These are phyloP conservation scores for Fregata magnificens DNA, from an alignment of 2,113 vertebrate genomes.

Conservation along the genomic window DNA sequence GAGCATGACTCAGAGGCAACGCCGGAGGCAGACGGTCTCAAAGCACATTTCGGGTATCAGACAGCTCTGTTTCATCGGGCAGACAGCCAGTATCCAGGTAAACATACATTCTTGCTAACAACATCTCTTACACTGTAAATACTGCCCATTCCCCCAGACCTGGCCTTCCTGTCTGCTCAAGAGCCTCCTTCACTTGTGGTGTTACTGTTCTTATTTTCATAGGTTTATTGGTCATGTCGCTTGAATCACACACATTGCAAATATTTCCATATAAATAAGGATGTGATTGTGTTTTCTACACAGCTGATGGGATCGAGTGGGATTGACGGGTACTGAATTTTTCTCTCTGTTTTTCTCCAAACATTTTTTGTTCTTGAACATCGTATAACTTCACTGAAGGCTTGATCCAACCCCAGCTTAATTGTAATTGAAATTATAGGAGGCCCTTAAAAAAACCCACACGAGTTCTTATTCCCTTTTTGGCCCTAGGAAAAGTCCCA, in stretches of 20 bases:
- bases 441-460: neutral
- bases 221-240: fast-evolving
- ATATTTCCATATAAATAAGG: neutral
- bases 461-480: neutral
- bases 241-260: neutral
- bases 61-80: neutral
- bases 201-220: neutral
- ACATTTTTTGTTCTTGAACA: neutral
- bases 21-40: neutral
- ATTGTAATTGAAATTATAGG: neutral
- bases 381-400: neutral
- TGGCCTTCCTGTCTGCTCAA: neutral
- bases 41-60: neutral
- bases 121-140: neutral
- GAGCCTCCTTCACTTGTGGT: neutral
- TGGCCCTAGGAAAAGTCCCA: neutral
- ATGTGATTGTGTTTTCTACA: neutral
- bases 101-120: neutral
- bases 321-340: neutral
- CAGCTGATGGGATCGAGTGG: neutral
- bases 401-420: neutral
- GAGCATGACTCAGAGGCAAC: neutral
- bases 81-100: neutral
- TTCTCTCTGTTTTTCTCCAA: neutral
- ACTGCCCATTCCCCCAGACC: neutral